Base-by-base conservation (phyloP, 1,140 invertebrate genomes). In the Drosophila leontia region DNA sequence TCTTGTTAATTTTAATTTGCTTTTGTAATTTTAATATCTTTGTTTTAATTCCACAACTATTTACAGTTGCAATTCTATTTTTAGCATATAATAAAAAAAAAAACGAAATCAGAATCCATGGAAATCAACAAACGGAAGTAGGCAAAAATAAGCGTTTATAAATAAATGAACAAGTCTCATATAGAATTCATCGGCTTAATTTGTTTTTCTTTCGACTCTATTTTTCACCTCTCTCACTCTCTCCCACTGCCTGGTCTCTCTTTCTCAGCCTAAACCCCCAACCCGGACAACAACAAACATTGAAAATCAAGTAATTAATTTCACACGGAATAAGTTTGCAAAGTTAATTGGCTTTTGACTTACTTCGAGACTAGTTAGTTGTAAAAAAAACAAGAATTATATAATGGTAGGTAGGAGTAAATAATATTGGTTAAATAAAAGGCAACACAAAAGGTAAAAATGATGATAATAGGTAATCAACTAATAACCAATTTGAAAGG, bases 261-360 rank as follows among this genome's bases (percentile, higher is more conserved):
- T 13, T 17, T 29, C 50, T 50, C 37, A 45, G 17, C 41, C 50
- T 32, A 67, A 48, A n/a, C 26, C 68, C 26, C 9, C 23, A 58
- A 53, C 13, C 48, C 42, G 19, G 7, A 42, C n/a, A 42, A n/a
- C 50, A 17, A 23, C 62, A 55, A 82, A 63, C 56, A 82, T 80
- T 80, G 51, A 78, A 83, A 83, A 64, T 64, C 77, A 80, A 80
- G 80, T 87, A 80, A 88, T 80, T 83, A 80, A 78, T 88, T 87
- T 87, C 80, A 88, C 80, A 88, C 84, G 84, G 72, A 83, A 84
- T 87, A 84, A 83, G 84, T 87, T 87, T 74, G 72, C 80, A 62
- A 82, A 78, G 77, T 88, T 88, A 87, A 87, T 88, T 87, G 84
- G 76, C 83, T 87, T 80, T 88, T 80, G 64, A 74, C 83, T 83